Evolutionary conservation across 2,888 invertebrate species (phyloP), one percentile per base, ranked within the genome.

Genomic region (Nomada hirtipes): DNA sequence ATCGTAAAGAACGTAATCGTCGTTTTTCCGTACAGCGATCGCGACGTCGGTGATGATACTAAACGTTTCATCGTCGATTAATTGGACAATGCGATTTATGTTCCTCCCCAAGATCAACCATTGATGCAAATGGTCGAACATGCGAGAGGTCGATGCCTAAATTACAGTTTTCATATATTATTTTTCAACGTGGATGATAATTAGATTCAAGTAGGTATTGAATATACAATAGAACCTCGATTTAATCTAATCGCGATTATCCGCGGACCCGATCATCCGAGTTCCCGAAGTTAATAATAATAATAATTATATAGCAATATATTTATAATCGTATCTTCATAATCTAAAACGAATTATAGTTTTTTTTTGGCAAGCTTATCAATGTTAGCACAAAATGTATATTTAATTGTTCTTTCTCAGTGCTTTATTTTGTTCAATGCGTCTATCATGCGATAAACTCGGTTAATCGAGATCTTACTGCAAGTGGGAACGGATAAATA

Each of bases 41-140:
- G 84, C 88, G 4, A 92, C 70, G 81, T 92, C 91, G 9, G 91
- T 92, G n/a, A 85, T 82, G 10, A 89, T 63, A 59, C 89, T 90
- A 76, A 88, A 91, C 20, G 86, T 69, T 4, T 63, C 87, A 4
- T 91, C 92, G 55, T 91, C 87, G n/a, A 92, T 77, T 10, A 82
- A 47, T 29, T 42, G 18, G 11, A 80, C 53, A 47, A 73, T 83
- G 1, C 85, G 73, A 11, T 74, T 81, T 18, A 90, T 75, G 69
- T 78, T 76, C 7, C 60, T 81, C 7, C 83, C 89, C n/a, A 91
- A 42, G 23, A 92, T 81, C 18, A 92, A 76, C 92, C 92, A 92
- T 44, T 83, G 79, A 71, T 92, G 89, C n/a, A 89, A 79, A n/a
- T 87, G 86, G 2, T 86, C 89, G 72, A 88, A 92, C 63, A 90